Conservation (phyloP, 2,797 vertebrate genomes). For the Alca torda region DNA sequence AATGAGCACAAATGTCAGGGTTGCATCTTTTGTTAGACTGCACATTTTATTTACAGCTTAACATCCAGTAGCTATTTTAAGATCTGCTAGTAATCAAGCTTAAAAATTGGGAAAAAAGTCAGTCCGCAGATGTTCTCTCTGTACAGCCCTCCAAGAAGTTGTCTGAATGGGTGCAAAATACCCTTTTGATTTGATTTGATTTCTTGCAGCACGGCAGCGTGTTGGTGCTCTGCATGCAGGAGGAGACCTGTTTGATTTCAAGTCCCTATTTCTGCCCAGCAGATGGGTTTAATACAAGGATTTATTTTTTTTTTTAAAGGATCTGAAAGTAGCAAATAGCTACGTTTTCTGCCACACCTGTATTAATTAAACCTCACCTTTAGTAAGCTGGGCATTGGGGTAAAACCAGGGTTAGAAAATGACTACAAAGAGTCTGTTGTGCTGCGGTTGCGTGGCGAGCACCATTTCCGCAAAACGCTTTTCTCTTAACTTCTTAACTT, state of each 20-base stretch:
- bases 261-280: neutral
- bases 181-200: neutral
- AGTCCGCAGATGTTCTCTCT: constrained; percentile 40
- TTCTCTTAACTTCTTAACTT: neutral
- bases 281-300: neutral
- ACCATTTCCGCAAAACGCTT: neutral
- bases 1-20: constrained; percentile 1
- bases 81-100: constrained; percentile 30
- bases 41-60: constrained; percentile 36
- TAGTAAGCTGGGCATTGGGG: neutral
- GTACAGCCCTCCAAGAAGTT: neutral
- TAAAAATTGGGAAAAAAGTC: neutral
- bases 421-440: rapidly evolving
- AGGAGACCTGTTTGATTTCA: neutral
- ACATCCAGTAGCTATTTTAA: constrained; percentile 43
- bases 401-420: neutral
- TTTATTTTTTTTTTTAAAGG: neutral
- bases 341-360: neutral
- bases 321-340: neutral
- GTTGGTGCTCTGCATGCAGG: neutral
- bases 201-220: neutral
- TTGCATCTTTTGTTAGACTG: constrained; percentile 34
- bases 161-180: constrained; percentile 38
- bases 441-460: neutral
- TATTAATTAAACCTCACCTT: neutral